phyloP scores from a whole-genome alignment of 2,113 vertebrate genomes.

The Cyprinus carpio region DNA sequence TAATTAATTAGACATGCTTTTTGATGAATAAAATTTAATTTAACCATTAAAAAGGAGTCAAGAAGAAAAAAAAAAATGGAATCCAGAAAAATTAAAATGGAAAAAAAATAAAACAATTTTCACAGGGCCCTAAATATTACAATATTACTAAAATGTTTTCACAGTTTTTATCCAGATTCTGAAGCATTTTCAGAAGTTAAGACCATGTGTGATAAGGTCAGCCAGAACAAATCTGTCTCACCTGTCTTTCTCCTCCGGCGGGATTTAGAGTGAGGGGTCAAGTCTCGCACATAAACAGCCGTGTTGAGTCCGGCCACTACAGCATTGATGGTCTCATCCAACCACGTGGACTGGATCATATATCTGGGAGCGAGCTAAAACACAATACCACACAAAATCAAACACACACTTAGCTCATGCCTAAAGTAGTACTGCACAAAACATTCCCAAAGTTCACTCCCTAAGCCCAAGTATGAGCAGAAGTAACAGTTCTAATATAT shows the following conservation, averaged over 20 bases:
- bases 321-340: conserved; percentile 93
- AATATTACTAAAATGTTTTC: too few relatives aligned
- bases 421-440: not conserved
- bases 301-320: conserved; percentile 92
- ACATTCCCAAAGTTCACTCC: not conserved
- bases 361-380: conserved; percentile 81
- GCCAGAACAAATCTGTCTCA: conserved; percentile 42
- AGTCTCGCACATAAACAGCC: conserved; percentile 81
- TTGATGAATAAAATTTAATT: too few relatives aligned
- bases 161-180: not conserved
- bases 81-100: too few relatives aligned
- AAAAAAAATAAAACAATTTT: too few relatives aligned
- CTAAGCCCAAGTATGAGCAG: not conserved
- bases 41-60: too few relatives aligned
- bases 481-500: too few relatives aligned
- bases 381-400: not conserved
- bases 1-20: too few relatives aligned
- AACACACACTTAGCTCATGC: not conserved
- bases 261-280: conserved; percentile 66
- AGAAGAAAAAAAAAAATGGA: too few relatives aligned
- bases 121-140: too few relatives aligned
- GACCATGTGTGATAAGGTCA: not conserved
- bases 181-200: not conserved
- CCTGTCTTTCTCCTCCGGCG: conserved; percentile 65
- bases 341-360: conserved; percentile 84